A percentile compares a stretch with the other conserved stretches of the same genome.
These are phyloP conservation scores for Phrynosoma blainvillii DNA, from an alignment of 2,113 vertebrate species.

Conservation along the genomic window DNA sequence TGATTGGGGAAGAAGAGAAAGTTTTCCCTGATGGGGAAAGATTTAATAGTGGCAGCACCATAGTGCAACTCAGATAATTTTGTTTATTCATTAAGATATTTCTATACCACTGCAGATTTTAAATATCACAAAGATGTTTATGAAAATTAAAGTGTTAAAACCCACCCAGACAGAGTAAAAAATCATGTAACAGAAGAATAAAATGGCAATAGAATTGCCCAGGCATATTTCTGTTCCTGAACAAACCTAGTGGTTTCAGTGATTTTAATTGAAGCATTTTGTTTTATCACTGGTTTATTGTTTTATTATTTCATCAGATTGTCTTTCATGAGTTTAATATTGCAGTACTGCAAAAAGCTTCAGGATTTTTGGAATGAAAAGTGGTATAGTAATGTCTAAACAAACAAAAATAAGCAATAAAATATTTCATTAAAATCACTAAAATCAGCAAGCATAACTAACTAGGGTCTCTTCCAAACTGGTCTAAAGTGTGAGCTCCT, in stretches of 20 bases:
- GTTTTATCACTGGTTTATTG: too few relatives aligned
- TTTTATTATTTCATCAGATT: too few relatives aligned
- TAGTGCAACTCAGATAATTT: not conserved
- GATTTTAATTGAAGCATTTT: too few relatives aligned
- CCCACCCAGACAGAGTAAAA: not conserved
- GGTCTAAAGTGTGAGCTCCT: too few relatives aligned
- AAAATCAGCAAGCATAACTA: not conserved
- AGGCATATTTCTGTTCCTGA: too few relatives aligned
- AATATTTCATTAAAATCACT: not conserved
- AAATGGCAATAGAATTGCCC: not conserved
- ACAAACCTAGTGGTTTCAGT: too few relatives aligned
- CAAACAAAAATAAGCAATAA: not conserved
- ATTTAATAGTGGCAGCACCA: accelerated
- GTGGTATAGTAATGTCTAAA: too few relatives aligned
- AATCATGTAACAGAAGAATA: not conserved
- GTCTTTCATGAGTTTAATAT: too few relatives aligned
- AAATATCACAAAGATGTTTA: not conserved
- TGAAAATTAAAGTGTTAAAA: not conserved
- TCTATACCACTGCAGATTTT: not conserved
- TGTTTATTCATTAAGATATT: not conserved
- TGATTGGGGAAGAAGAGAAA: not conserved
- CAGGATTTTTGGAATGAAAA: too few relatives aligned
- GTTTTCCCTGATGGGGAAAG: slow-evolving; percentile 10
- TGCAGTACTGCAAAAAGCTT: too few relatives aligned
- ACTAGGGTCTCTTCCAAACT: not conserved